These are phyloP conservation scores for Harpagus bidentatus DNA, from an alignment of 2,113 vertebrate genomes.

Conservation along the genomic window DNA sequence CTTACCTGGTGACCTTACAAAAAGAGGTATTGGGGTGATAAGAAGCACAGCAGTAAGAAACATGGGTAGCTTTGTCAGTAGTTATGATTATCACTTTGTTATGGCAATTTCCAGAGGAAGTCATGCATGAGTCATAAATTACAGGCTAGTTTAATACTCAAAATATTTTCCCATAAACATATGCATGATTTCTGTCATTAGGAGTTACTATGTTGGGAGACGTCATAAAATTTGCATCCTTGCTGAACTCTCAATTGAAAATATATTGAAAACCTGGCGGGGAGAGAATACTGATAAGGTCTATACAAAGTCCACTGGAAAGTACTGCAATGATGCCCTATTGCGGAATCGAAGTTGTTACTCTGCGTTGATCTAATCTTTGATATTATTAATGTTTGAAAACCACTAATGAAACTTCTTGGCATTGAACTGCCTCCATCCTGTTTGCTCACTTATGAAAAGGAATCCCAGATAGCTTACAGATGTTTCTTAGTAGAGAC, in stretches of 20 bases:
- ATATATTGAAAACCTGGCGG: neutral
- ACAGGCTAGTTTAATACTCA: neutral
- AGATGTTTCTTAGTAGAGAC: neutral
- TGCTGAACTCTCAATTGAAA: neutral
- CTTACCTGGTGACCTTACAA: neutral
- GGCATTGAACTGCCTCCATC: neutral
- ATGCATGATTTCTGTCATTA: neutral
- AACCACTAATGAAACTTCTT: neutral
- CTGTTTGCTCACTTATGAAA: neutral
- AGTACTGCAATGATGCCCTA: neutral
- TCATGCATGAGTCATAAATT: neutral
- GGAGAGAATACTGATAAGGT: neutral
- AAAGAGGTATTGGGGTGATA: neutral
- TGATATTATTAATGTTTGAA: neutral
- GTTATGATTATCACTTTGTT: neutral
- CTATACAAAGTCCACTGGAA: neutral
- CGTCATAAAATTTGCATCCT: neutral
- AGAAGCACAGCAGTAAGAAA: neutral
- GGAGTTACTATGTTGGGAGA: neutral
- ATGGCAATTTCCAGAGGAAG: neutral
- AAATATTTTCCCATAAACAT: constrained; percentile 21
- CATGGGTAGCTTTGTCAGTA: neutral
- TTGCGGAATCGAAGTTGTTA: neutral
- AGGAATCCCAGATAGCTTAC: neutral
- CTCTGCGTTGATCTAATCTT: neutral